Conservation (phyloP, 2,888 invertebrate species). For the Eutolmus rufibarbis region DNA sequence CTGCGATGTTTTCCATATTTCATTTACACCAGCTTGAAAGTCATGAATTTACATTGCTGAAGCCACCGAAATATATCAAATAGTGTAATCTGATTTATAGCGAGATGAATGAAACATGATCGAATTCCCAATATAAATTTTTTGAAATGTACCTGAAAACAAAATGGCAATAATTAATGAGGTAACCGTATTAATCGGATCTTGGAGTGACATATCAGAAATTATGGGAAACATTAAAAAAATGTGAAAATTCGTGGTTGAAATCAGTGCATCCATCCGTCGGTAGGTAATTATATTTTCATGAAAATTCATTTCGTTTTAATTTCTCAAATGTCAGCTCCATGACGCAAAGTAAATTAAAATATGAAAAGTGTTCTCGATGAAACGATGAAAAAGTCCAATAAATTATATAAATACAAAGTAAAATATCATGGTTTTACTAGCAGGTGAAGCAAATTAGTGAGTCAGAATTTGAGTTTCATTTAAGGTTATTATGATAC, state of each 20-base stretch:
- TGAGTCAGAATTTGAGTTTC: too few relatives aligned
- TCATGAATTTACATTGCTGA: neutral
- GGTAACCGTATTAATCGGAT: neutral
- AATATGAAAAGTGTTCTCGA: neutral
- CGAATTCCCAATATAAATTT: neutral
- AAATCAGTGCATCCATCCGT: neutral
- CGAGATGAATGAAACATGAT: neutral
- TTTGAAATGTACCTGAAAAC: neutral
- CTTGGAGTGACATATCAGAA: neutral
- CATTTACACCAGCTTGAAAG: neutral
- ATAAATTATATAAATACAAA: neutral
- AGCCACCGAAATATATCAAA: neutral
- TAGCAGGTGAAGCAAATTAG: neutral
- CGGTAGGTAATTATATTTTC: neutral
- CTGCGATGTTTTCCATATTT: neutral
- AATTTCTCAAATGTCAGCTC: neutral
- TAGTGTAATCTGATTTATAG: neutral
- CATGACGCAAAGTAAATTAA: neutral
- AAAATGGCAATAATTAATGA: neutral
- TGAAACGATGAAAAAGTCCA: neutral
- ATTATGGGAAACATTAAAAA: neutral
- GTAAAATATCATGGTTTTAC: neutral
- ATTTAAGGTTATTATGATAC: too few relatives aligned
- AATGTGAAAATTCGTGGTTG: neutral
- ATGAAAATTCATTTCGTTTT: neutral